phyloP scores from a whole-genome alignment of 2,797 vertebrate genomes.

The Spizella passerina region DNA sequence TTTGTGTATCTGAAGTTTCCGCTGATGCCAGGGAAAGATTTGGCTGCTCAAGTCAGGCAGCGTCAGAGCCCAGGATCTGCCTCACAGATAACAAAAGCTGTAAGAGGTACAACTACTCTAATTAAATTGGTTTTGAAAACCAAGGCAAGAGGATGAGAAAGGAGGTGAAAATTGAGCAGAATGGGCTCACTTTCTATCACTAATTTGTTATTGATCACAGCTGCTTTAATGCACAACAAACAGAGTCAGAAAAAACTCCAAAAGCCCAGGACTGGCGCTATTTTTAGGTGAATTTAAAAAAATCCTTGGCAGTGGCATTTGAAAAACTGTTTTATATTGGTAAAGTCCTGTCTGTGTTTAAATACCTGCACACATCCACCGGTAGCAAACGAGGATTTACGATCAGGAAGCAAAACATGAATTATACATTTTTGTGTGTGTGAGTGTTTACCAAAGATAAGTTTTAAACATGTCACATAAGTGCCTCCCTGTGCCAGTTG shows the following conservation, averaged over 20 bases:
- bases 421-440: not conserved
- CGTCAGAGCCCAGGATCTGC: not conserved
- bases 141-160: not conserved
- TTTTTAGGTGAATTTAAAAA: not conserved
- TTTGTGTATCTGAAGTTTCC: not conserved
- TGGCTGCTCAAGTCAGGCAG: not conserved
- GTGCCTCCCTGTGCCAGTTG: constrained; percentile 59
- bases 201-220: constrained; percentile 12
- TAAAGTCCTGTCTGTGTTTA: not conserved
- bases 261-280: not conserved
- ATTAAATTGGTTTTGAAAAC: not conserved
- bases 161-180: not conserved
- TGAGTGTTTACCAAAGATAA: constrained; percentile 64
- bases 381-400: not conserved
- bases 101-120: not conserved
- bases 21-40: not conserved
- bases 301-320: constrained; percentile 13
- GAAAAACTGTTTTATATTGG: not conserved
- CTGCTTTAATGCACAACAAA: not conserved
- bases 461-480: constrained; percentile 63
- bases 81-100: not conserved
- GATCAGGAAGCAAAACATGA: constrained; percentile 13
- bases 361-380: not conserved
- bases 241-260: not conserved
- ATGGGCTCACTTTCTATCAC: not conserved